Evolutionary conservation across 1,140 invertebrate genomes (phyloP).

Genomic region (Octopus sinensis): DNA sequence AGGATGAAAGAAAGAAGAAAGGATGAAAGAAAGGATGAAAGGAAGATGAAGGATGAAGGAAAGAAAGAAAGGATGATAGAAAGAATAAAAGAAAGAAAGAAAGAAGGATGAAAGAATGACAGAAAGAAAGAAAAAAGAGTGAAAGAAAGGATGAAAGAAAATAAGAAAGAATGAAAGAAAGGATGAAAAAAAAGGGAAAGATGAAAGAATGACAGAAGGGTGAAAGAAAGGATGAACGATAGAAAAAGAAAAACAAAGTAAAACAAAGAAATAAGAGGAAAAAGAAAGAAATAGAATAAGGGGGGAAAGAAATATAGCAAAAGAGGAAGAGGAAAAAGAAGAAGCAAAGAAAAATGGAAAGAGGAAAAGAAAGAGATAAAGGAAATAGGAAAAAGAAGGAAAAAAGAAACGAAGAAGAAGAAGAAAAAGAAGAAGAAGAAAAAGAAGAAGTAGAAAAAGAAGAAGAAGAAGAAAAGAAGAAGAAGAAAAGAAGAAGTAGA

Average conservation of each 20-base stretch:
- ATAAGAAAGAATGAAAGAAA: neutral
- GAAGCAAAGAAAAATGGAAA: neutral
- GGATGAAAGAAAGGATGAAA: neutral
- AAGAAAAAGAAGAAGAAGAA: conserved; percentile 17
- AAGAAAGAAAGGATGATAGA: too few relatives aligned
- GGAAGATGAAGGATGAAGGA: neutral
- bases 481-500: neutral
- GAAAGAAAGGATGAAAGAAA: neutral
- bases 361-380: conserved; percentile 11
- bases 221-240: neutral
- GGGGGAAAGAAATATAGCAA: neutral
- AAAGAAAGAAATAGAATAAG: neutral
- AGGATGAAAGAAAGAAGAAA: neutral
- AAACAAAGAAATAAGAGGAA: neutral
- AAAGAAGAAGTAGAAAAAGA: neutral
- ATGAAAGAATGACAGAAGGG: neutral
- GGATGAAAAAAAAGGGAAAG: neutral
- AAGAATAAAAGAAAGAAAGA: conserved; percentile 26
- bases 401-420: conserved; percentile 12
- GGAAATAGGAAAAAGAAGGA: conserved; percentile 1
- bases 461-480: neutral
- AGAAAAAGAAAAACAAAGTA: neutral
- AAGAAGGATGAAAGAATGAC: neutral
- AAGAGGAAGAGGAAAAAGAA: neutral
- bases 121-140: neutral